These are phyloP conservation scores for Myopa testacea DNA, from an alignment of 2,888 invertebrate species.

Conservation along the genomic window DNA sequence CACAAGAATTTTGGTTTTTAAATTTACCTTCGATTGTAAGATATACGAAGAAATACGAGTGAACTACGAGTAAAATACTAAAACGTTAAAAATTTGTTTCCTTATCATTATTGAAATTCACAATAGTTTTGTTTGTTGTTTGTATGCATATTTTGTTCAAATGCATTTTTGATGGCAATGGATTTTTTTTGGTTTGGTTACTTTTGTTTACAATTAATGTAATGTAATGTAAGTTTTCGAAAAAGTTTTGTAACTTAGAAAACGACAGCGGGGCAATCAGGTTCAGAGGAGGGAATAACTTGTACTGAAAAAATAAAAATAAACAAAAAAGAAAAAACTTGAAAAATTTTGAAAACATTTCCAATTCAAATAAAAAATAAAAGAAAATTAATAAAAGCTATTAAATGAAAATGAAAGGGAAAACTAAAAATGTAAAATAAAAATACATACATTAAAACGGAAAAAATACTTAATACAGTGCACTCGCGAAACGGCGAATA, in stretches of 20 bases:
- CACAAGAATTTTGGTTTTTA: background rate
- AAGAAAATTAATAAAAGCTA: background rate
- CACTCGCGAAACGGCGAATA: background rate
- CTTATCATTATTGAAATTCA: too few species aligned
- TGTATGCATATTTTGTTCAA: too few species aligned
- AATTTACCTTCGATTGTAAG: slow-evolving; percentile 23
- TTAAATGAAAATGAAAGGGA: too few species aligned
- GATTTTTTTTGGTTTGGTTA: background rate
- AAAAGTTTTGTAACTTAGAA: slow-evolving; percentile 52
- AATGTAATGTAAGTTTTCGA: too few species aligned
- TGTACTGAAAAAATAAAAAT: slow-evolving; percentile 62
- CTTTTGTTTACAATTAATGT: too few species aligned
- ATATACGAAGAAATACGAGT: background rate
- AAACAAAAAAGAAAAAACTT: slow-evolving; percentile 24
- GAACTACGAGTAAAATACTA: too few species aligned
- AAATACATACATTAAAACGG: slow-evolving; percentile 22
- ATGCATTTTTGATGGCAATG: slow-evolving; percentile 5
- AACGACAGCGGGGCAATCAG: slow-evolving; percentile 63
- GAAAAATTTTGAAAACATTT: slow-evolving; percentile 41
- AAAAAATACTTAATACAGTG: background rate
- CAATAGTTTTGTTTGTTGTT: too few species aligned
- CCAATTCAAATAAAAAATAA: background rate
- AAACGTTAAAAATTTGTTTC: background rate
- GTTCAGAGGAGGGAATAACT: slow-evolving; percentile 63
- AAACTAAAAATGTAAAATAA: background rate